Evolutionary conservation across 2,113 vertebrate genomes (phyloP).

Genomic region (Pelobates fuscus): DNA sequence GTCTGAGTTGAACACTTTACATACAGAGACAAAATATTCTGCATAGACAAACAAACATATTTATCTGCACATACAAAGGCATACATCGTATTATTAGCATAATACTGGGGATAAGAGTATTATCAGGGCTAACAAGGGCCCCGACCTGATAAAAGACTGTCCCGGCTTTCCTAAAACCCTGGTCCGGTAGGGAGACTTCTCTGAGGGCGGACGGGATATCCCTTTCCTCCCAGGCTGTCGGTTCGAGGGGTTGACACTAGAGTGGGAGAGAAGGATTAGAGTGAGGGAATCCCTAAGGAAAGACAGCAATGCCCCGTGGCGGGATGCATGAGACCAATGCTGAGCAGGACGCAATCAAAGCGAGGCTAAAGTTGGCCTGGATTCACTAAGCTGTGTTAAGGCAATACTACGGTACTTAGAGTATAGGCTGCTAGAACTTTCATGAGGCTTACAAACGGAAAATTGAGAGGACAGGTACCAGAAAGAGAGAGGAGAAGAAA

Average conservation of each 20-base stretch:
- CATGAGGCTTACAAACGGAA: background rate
- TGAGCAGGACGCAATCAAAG: conserved; percentile 38
- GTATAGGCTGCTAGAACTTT: background rate
- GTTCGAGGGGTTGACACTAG: conserved; percentile 45
- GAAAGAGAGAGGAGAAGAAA: background rate
- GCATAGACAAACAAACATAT: background rate
- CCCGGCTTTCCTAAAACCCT: conserved; percentile 46
- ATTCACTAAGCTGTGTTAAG: conserved; percentile 40
- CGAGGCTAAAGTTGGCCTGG: conserved; percentile 14
- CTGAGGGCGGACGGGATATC: conserved; percentile 43
- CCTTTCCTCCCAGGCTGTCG: conserved; percentile 49
- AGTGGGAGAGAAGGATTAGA: conserved; percentile 48
- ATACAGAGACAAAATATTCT: background rate
- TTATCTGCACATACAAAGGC: background rate
- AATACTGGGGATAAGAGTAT: background rate
- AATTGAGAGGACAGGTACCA: too few species aligned
- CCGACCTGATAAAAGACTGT: conserved; percentile 46
- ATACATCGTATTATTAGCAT: background rate
- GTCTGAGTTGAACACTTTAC: background rate
- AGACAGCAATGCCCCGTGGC: conserved; percentile 29
- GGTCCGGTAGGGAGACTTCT: conserved; percentile 49
- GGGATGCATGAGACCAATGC: conserved; percentile 39
- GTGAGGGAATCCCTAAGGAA: conserved; percentile 18
- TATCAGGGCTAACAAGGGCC: conserved; percentile 31
- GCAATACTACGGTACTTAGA: background rate